Conservation (phyloP, 2,113 vertebrate genomes). For the Scortum barcoo region DNA sequence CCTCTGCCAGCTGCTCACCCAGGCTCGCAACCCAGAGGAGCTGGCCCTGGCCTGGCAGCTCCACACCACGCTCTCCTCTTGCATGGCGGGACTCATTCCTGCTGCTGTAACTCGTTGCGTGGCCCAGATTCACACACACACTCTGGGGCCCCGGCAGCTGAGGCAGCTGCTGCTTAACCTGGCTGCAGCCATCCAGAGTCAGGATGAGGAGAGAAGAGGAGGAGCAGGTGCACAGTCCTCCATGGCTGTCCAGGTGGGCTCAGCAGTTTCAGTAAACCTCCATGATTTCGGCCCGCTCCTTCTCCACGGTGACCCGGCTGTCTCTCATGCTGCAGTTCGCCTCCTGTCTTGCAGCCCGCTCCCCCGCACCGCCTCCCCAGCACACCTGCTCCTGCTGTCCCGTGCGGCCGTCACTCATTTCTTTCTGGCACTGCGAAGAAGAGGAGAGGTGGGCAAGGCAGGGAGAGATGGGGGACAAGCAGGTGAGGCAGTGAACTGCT, state of each 20-base stretch:
- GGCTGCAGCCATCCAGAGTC: constrained; percentile 86
- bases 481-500: constrained; percentile 81
- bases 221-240: constrained; percentile 75
- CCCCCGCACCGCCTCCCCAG: constrained; percentile 85
- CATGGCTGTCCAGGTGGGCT: constrained; percentile 86
- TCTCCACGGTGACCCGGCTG: constrained; percentile 85
- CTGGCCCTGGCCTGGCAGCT: constrained; percentile 91
- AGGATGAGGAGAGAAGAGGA: constrained; percentile 80
- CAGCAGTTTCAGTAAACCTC: constrained; percentile 85
- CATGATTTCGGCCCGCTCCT: constrained; percentile 90
- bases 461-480: constrained; percentile 70
- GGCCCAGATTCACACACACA: constrained; percentile 90
- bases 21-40: constrained; percentile 89
- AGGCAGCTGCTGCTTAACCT: constrained; percentile 89
- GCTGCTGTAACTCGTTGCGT: constrained; percentile 87
- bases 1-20: constrained; percentile 89
- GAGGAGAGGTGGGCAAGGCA: constrained; percentile 56
- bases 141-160: constrained; percentile 82
- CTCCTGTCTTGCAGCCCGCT: constrained; percentile 90
- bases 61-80: constrained; percentile 89
- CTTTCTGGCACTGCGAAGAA: constrained; percentile 86
- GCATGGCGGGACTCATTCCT: constrained; percentile 87
- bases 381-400: constrained; percentile 87
- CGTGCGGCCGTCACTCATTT: constrained; percentile 89
- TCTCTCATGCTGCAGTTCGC: constrained; percentile 86